These are phyloP conservation scores for Guaruba guarouba DNA, from an alignment of 2,113 vertebrate genomes.

Conservation along the genomic window DNA sequence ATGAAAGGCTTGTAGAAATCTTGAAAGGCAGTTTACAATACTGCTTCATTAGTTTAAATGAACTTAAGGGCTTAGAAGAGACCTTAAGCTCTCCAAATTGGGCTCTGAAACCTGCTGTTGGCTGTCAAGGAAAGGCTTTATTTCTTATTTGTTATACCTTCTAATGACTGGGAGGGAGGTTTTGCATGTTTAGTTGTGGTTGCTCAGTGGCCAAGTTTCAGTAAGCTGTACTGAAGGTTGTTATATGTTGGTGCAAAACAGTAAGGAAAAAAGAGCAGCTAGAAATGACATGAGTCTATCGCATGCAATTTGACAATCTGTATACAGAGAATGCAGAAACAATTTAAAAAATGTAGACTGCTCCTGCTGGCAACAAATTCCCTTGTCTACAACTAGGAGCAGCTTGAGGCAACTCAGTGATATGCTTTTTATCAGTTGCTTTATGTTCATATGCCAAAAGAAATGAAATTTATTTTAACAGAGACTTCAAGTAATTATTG, in stretches of 20 bases:
- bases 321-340: slow-evolving; percentile 35
- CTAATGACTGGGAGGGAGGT: background rate
- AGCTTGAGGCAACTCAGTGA: background rate
- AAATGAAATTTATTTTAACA: background rate
- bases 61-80: background rate
- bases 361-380: slow-evolving; percentile 27
- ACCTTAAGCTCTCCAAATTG: background rate
- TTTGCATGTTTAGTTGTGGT: background rate
- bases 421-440: background rate
- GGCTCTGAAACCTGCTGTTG: background rate
- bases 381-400: background rate
- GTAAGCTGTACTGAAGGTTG: background rate
- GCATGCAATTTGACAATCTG: slow-evolving; percentile 1
- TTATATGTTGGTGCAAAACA: background rate
- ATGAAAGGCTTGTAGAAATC: background rate
- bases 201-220: background rate
- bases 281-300: slow-evolving; percentile 6
- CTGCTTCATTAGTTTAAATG: background rate
- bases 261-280: slow-evolving; percentile 12
- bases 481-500: background rate
- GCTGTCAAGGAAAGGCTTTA: background rate
- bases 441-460: background rate
- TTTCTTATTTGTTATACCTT: background rate
- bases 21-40: background rate
- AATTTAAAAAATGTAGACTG: slow-evolving; percentile 21